Percentiles rank a stretch among this genome's conserved stretches.
Conservation (phyloP, 2,888 invertebrate genomes). For the Eristalinus sepulchralis region DNA sequence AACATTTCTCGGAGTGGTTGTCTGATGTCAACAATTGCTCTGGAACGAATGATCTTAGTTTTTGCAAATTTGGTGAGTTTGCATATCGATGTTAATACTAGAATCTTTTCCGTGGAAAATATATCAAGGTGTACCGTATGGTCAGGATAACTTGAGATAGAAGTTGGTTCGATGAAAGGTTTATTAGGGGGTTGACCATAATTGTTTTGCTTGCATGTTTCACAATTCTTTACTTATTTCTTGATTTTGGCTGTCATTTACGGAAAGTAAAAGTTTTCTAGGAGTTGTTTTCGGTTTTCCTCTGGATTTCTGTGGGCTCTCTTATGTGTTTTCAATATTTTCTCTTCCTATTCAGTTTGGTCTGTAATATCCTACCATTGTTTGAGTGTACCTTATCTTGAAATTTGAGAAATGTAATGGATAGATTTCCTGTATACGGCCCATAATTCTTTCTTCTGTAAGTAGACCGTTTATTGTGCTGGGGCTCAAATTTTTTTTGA, state of each 20-base stretch:
- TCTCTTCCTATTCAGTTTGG: constrained; percentile 20
- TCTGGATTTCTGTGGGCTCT: constrained; percentile 40
- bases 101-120: constrained; percentile 15
- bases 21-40: background rate
- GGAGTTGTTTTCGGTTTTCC: constrained; percentile 23
- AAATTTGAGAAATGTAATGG: constrained; percentile 26
- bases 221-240: constrained; percentile 34
- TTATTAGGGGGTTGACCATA: constrained; percentile 38
- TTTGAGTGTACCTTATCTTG: constrained; percentile 28
- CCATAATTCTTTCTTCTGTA: constrained; percentile 43
- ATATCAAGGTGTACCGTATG: constrained; percentile 47
- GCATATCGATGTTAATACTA: constrained; percentile 1
- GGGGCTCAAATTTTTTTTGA: constrained; percentile 13
- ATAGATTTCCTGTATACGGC: constrained; percentile 32
- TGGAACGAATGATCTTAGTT: background rate
- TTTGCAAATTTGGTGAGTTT: constrained; percentile 48
- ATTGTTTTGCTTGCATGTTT: constrained; percentile 26
- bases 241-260: constrained; percentile 44
- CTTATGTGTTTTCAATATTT: constrained; percentile 24
- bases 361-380: constrained; percentile 25
- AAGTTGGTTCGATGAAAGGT: background rate
- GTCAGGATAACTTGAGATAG: constrained; percentile 45
- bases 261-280: constrained; percentile 42
- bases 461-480: constrained; percentile 37
- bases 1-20: background rate